Evolutionary conservation across 2,797 vertebrate species (phyloP), one percentile per base, ranked within the genome.

Genomic region (Labeo calbasu): DNA sequence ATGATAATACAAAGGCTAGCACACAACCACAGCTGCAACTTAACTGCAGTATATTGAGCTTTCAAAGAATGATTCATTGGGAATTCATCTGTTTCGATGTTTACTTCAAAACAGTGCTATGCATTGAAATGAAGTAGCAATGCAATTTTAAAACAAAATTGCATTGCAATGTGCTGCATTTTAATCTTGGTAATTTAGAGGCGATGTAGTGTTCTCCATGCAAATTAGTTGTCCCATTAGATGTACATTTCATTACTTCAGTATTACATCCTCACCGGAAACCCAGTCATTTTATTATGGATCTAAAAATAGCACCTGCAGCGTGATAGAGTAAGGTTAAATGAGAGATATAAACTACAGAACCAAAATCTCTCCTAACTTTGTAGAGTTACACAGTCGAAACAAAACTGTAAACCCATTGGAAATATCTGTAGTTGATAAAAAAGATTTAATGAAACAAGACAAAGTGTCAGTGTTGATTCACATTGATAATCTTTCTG

Each of bases 201-300:
- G 61, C 7, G 2, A 68, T 3, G 5, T 21, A 21, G 59, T 79
- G 77, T 32, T 66, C 25, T 36, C 25, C 21, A 12, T 66, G 77
- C 25, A 66, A 79, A 46, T 51, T 66, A 79, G 68, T 68, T 32
- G 77, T 50, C 46, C 25, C 61, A 79, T 66, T 82, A 53, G 23
- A 68, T 36, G 66, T 48, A 50, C 25, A 77, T 70, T 66, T 14
- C 28, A 79, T 79, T 79, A 66, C 61, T 69, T n/a, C 40, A 21
- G 82, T 48, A 77, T 57, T 46, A 57, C 81, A 77, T 23, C 70
- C 63, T 9, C 17, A 32, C 32, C 28, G 32, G n/a, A 83, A 83
- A 57, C 21, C 3, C 6, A 75, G 59, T 55, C 13, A 2, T n/a
- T 72, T 61, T 61, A 46, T 79, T 83, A 57, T 68, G 23, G 23